Evolutionary conservation across 2,113 vertebrate genomes (phyloP), one percentile per base, ranked within the genome.

Genomic region (Corythornis madagascariensis): DNA sequence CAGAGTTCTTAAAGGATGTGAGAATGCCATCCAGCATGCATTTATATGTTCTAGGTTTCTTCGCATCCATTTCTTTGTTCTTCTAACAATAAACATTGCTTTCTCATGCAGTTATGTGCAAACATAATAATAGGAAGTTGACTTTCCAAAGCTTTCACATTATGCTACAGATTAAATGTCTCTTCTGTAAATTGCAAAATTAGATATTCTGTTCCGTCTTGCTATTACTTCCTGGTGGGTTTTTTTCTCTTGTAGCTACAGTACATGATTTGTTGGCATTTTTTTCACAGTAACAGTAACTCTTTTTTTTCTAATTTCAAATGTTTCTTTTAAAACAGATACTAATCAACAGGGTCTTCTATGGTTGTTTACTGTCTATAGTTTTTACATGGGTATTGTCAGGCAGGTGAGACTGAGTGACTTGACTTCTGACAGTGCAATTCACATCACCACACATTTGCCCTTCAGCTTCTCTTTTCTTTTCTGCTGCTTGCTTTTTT

Each of bases 401-500:
- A 60, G 35, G 63, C 31, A 53, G 48, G 13, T 78, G 64, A 56
- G 59, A 69, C 31, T 66, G 57, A 28, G n/a, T 43, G n/a, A 47
- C 15, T 50, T 35, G 67, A 79, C 64, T 91, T 45, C 22, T 55
- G 13, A 1, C 4, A 12, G 11, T 7, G 20, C 80, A 26, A 55
- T 89, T 98, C 96, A 98, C 98, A 98, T 98, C 81, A 98, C 55
- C 65, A 98, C 97, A 38, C 98, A 98, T 93, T 98, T 98, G 74
- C 98, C 98, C 94, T 98, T 98, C 83, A 98, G 98, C 76, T 98
- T 98, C 85, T 98, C 98, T 94, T 98, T 98, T 82, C 98, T 95
- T 70, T 98, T 98, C 96, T 98, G 98, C 74, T 98, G 98, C 93
- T 98, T 98, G 94, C 97, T 98, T 95, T 98, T 98, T 66, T 98